Conservation (phyloP, 1,140 invertebrate species). For the Bombus pascuorum region DNA sequence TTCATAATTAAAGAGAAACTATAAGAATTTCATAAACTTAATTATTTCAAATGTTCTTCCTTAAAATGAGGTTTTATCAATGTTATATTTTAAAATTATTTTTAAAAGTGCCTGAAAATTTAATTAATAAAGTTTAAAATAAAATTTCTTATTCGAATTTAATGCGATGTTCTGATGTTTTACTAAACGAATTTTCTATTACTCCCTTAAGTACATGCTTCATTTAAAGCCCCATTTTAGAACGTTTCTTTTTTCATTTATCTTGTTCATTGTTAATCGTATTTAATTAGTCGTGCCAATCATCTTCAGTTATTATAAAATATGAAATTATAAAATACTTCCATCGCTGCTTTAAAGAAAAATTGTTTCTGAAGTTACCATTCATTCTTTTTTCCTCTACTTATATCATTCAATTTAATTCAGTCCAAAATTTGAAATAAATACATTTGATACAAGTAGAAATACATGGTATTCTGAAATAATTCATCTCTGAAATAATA, state of each 20-base stretch:
- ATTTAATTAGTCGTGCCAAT: no score
- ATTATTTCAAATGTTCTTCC: background rate
- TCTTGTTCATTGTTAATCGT: no score
- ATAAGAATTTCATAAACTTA: background rate
- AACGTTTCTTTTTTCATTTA: no score
- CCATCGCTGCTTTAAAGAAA: background rate
- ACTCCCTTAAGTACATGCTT: no score
- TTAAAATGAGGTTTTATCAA: background rate
- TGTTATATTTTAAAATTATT: background rate
- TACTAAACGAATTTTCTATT: background rate
- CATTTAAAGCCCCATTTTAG: no score
- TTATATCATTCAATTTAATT: background rate
- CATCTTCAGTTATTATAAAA: no score
- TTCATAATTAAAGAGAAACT: background rate
- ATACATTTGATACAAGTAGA: no score
- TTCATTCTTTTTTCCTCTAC: background rate
- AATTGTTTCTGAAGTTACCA: background rate
- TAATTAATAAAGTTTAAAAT: background rate
- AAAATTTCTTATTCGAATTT: background rate
- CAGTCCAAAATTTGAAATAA: background rate
- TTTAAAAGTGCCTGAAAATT: background rate
- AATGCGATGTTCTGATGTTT: background rate
- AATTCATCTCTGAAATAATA: no score
- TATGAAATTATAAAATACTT: background rate
- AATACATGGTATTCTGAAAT: no score